Evolutionary conservation across 2,888 invertebrate species (phyloP).

Genomic region (Dynastes grantii): DNA sequence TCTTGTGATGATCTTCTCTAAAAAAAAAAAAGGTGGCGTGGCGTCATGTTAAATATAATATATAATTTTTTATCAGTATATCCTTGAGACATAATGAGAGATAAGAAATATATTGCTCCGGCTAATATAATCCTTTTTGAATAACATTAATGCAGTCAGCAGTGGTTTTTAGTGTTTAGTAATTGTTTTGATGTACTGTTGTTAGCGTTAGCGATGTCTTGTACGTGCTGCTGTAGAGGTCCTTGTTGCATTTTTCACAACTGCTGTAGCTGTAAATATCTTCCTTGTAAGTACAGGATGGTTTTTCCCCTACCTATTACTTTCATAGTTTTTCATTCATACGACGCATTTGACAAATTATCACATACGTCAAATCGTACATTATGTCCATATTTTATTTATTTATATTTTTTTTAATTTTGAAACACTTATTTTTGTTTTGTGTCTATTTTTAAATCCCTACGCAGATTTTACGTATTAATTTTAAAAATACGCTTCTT

Average conservation of each 20-base stretch:
- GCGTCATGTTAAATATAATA: constrained; percentile 16
- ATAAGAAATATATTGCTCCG: constrained; percentile 44
- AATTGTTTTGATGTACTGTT: constrained; percentile 44
- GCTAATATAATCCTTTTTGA: constrained; percentile 31
- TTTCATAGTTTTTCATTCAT: not conserved
- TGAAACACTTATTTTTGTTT: constrained; percentile 16
- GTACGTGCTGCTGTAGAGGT: constrained; percentile 52
- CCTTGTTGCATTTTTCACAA: constrained; percentile 53
- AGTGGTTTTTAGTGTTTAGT: constrained; percentile 32
- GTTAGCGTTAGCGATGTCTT: constrained; percentile 47
- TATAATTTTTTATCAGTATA: constrained; percentile 49
- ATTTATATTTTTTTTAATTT: not conserved
- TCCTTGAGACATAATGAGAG: constrained; percentile 49
- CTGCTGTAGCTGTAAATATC: constrained; percentile 52
- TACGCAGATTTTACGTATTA: constrained; percentile 1
- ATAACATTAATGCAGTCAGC: constrained; percentile 46
- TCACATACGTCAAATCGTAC: too few relatives aligned
- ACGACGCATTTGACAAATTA: too few relatives aligned
- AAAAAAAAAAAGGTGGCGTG: constrained; percentile 12
- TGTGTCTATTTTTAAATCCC: not conserved
- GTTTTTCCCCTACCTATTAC: not conserved
- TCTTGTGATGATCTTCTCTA: not conserved
- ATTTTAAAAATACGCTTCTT: not conserved
- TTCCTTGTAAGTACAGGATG: constrained; percentile 49
- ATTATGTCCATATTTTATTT: not conserved